phyloP scores from a whole-genome alignment of 1,140 invertebrate genomes.

The Drosophila kanapiae region DNA sequence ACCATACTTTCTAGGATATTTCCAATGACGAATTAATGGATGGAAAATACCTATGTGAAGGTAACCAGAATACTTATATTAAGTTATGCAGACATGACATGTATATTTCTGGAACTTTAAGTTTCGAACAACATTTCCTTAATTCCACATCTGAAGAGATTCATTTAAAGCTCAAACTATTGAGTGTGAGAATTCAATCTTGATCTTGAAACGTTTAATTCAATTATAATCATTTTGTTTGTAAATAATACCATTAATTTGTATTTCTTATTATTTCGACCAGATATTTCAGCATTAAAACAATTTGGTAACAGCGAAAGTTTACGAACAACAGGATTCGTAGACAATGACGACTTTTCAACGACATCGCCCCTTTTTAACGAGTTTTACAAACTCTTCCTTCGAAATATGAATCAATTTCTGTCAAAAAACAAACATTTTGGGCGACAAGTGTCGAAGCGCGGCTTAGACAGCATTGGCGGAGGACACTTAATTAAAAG shows the following conservation, averaged over 20 bases:
- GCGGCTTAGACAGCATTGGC: slow-evolving; percentile 70
- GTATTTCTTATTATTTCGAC: slow-evolving; percentile 51
- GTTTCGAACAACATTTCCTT: slow-evolving; percentile 1
- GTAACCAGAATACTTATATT: slow-evolving; percentile 16
- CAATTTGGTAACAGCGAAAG: slow-evolving; percentile 43
- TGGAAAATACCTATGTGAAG: slow-evolving; percentile 56
- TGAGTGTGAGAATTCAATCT: too few species aligned
- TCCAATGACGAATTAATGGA: slow-evolving; percentile 50
- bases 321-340: slow-evolving; percentile 26
- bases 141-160: neutral
- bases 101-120: neutral
- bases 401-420: slow-evolving; percentile 35
- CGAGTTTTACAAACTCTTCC: slow-evolving; percentile 53
- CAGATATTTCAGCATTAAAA: slow-evolving; percentile 59
- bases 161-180: too few species aligned
- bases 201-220: neutral
- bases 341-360: slow-evolving; percentile 42
- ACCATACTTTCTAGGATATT: slow-evolving; percentile 34
- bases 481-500: slow-evolving; percentile 70
- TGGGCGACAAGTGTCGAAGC: slow-evolving; percentile 42
- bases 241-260: slow-evolving; percentile 25
- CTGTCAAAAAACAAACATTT: slow-evolving; percentile 37
- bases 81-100: neutral
- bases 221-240: slow-evolving; percentile 13
- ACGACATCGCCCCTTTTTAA: slow-evolving; percentile 35